Conservation (phyloP, 2,113 vertebrate genomes). For the Camarhynchus parvulus region DNA sequence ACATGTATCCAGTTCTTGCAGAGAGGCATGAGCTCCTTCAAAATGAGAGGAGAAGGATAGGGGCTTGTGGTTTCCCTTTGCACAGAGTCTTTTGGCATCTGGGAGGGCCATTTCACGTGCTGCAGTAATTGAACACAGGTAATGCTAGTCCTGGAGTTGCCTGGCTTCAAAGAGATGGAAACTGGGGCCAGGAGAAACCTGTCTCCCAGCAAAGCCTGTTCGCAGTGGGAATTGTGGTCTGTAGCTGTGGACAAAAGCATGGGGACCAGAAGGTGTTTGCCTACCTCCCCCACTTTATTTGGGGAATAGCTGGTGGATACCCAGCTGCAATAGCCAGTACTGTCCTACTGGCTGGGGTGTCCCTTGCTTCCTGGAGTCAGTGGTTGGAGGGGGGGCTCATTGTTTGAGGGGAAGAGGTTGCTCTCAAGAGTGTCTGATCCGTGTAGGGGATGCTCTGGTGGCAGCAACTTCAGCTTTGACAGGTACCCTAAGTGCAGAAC, state of each 20-base stretch:
- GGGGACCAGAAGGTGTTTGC: not conserved
- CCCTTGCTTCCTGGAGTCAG: not conserved
- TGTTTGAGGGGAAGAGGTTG: not conserved
- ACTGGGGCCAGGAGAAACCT: not conserved
- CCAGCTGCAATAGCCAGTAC: fast-evolving
- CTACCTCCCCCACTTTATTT: not conserved
- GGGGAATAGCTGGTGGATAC: not conserved
- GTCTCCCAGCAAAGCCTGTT: not conserved
- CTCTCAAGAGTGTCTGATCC: not conserved
- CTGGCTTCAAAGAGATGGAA: not conserved
- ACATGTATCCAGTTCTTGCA: not conserved
- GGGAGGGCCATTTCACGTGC: not conserved
- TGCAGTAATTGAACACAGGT: not conserved
- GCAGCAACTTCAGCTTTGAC: not conserved
- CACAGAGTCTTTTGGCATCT: not conserved
- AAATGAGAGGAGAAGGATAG: not conserved
- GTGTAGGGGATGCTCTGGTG: not conserved
- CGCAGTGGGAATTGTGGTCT: not conserved
- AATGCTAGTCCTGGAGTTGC: not conserved
- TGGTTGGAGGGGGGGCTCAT: not conserved
- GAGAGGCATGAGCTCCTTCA: not conserved
- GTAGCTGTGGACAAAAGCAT: not conserved
- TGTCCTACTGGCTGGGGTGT: not conserved
- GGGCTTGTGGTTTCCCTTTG: not conserved
- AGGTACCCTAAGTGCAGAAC: not conserved